phyloP scores from a whole-genome alignment of 2,113 vertebrate species.

The Echinops telfairi region DNA sequence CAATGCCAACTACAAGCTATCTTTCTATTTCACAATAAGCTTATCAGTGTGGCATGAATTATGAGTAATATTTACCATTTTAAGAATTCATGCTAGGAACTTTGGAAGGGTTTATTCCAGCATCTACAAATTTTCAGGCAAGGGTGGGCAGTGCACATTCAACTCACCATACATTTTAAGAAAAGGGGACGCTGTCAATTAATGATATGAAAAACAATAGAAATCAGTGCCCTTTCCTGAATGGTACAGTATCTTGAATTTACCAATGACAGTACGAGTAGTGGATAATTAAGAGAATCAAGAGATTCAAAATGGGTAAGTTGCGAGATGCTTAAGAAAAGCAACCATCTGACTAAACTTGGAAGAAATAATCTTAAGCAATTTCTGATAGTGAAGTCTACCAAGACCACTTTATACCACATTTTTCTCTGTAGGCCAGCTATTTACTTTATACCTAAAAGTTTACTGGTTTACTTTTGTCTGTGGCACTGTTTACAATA shows the following conservation, averaged over 20 bases:
- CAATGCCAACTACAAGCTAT: background rate
- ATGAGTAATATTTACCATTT: background rate
- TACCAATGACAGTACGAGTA: conserved; percentile 76
- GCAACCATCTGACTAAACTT: conserved; percentile 55
- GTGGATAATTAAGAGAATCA: conserved; percentile 73
- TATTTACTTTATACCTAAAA: background rate
- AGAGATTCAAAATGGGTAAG: conserved; percentile 70
- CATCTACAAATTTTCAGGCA: conserved; percentile 8
- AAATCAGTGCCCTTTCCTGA: conserved; percentile 81
- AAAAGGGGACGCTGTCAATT: conserved; percentile 71
- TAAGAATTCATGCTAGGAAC: conserved; percentile 30
- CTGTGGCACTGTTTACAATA: background rate
- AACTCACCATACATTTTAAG: conserved; percentile 69
- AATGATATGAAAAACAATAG: conserved; percentile 77
- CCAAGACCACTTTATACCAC: background rate
- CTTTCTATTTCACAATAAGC: background rate
- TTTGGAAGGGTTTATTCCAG: background rate
- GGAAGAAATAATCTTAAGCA: conserved; percentile 47
- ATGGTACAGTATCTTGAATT: conserved; percentile 68
- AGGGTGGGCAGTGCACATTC: background rate
- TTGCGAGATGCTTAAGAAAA: conserved; percentile 62
- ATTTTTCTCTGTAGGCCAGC: background rate
- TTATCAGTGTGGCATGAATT: conserved; percentile 2
- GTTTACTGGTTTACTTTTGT: background rate
- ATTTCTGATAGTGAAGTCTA: conserved; percentile 29